Base-by-base conservation (phyloP, 2,888 invertebrate genomes). In the Arenicola marina region DNA sequence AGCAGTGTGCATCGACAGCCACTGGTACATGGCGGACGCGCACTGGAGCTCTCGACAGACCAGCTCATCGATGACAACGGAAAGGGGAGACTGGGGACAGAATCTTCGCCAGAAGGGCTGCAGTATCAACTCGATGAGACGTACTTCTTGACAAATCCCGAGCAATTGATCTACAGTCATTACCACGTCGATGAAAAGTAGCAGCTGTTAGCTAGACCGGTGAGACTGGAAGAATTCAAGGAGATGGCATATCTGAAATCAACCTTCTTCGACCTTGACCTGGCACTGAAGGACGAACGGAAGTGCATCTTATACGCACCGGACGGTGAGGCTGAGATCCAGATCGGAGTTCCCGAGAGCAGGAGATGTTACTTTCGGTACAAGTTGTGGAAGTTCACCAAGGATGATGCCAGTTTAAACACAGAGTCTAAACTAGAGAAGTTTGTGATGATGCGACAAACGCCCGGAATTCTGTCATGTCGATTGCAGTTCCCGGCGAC, bases 201-300 rank as follows among this genome's bases (percentile, higher is more conserved):
- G 48, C 77, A 77, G 61, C 68, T 77, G 4, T 64, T 77, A 0
- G 63, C 69, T 11, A 56, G 69, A 15, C 72, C 75, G 0, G 61
- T 74, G 2, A 66, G 64, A 28, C 57, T 71, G 32, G 68, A 63
- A 63, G 58, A 72, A 68, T 66, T 64, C 45, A 7, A 26, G 11
- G 33, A 54, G 48, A 63, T 64, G 61, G 58, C 63, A 7, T 53
- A 44, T 28, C 44, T 66, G 18, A 32, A 2, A 1, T 28, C 33
- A 21, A 28, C 31, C n/a, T 66, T 57, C 38, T 61, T 64, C 43
- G 58, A 54, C 24, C 46, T 64, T 4, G 63, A 55, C 3, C 32
- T 66, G 4, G 56, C 54, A 4, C 43, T 51, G 18, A 28, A 38
- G 21, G 51, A 45, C 38, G 55, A 61, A 2, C 48, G 60, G 7